Conservation (phyloP, 2,113 vertebrate genomes). For the Microcebus jonahi region DNA sequence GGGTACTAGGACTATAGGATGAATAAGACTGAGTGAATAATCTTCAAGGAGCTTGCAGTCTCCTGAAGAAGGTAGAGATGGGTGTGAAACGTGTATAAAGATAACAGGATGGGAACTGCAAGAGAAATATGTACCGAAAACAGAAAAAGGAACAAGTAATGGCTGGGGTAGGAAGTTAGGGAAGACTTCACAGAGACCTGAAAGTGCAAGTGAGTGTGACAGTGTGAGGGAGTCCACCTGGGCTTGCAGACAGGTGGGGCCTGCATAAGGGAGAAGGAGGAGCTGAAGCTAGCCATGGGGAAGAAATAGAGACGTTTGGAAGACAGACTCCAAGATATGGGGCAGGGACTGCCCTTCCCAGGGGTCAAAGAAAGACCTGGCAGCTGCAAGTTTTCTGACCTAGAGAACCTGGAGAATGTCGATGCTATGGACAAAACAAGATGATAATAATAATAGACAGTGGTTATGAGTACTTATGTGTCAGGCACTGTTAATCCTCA, state of each 20-base stretch:
- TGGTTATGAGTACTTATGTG: neutral
- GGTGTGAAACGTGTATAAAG: neutral
- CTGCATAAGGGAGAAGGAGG: neutral
- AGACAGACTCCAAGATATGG: neutral
- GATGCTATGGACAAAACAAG: neutral
- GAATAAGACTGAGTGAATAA: neutral
- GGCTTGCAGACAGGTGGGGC: neutral
- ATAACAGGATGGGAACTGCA: neutral
- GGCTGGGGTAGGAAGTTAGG: neutral
- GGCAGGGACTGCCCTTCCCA: neutral
- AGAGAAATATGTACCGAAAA: neutral
- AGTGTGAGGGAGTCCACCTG: neutral
- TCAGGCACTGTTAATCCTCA: neutral
- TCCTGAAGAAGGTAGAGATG: neutral
- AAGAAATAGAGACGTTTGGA: neutral
- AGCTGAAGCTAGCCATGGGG: neutral
- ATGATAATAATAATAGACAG: neutral
- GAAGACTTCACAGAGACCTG: neutral
- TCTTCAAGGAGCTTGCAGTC: neutral
- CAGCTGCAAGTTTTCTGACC: neutral
- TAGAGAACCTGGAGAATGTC: neutral
- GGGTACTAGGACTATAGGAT: neutral
- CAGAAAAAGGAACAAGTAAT: neutral
- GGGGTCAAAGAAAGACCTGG: neutral
- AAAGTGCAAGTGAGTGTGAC: neutral